Evolutionary conservation across 2,888 invertebrate genomes (phyloP), one percentile per base, ranked within the genome.

Genomic region (Rhamphomyia laevipes): DNA sequence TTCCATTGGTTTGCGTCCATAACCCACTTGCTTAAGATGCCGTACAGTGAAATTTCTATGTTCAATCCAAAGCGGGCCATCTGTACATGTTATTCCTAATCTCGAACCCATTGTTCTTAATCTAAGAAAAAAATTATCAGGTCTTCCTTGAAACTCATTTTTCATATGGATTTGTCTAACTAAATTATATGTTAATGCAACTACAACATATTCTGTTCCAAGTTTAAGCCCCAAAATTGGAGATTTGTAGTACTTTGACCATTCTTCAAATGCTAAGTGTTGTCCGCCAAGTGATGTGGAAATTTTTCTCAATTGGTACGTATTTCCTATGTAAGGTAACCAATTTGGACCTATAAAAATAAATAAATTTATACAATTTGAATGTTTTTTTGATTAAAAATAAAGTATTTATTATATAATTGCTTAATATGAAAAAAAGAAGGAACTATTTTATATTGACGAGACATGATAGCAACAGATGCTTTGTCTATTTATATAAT

Each of bases 71-170:
- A 74, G 60, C 7, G 65, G 58, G 0, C 79, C 80, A 52, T 80
- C 79, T 2, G 76, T 74, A 63, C 76, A 76, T 1, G 80, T 78
- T 35, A 80, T 76, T 23, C 71, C 71, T 31, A 62, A 60, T 4
- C 70, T 72, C 2, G 74, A 73, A 21, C 82, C 82, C 75, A 83
- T 75, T 15, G 78, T 78, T 23, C 83, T 70, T 13, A 83, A 61
- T 30, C 75, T 70, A 15, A 77, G 65, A 56, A 83, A 83, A 58
- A 81, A 80, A 51, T 76, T 78, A 60, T 82, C 76, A 0, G 84
- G 84, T 18, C 84, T 67, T 0, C 77, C 81, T 51, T 78, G 77
- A 56, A 74, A 84, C 18, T 77, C 78, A 48, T 81, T 80, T 13
- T 70, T 64, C 0, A 68, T 64, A 43, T 82, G 70, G 3, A 82